phyloP scores from a whole-genome alignment of 2,888 invertebrate genomes.

The Galeopsomyia nigrocyanea region DNA sequence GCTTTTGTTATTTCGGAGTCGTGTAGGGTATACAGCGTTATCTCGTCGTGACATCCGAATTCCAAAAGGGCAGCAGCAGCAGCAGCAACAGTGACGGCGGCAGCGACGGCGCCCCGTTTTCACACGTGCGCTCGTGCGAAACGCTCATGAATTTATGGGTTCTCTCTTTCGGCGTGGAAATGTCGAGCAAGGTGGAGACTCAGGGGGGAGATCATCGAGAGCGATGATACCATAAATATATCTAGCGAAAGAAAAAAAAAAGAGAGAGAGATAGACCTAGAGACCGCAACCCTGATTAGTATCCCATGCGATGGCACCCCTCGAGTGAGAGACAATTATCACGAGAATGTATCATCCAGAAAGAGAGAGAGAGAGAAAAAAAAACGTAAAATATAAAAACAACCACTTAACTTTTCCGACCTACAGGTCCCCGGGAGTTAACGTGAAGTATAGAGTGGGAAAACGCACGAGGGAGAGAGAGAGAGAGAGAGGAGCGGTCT shows the following conservation, averaged over 20 bases:
- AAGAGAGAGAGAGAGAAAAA: slow-evolving; percentile 19
- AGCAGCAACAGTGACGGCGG: not conserved
- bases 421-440: not conserved
- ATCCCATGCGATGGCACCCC: slow-evolving; percentile 20
- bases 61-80: slow-evolving; percentile 33
- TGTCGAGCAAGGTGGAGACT: slow-evolving; percentile 34
- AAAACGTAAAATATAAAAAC: slow-evolving; percentile 30
- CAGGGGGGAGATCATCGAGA: slow-evolving; percentile 38
- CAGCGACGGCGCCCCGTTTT: slow-evolving; percentile 17
- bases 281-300: slow-evolving; percentile 34
- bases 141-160: not conserved
- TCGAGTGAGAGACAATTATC: slow-evolving; percentile 51
- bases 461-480: not conserved
- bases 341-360: slow-evolving; percentile 41
- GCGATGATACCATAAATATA: slow-evolving; percentile 56
- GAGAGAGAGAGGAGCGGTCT: slow-evolving; percentile 10
- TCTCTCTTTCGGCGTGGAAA: slow-evolving; percentile 31
- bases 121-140: slow-evolving; percentile 30
- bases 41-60: slow-evolving; percentile 31
- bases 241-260: slow-evolving; percentile 47
- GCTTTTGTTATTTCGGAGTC: slow-evolving; percentile 11
- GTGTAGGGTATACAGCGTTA: not conserved
- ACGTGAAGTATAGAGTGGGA: not conserved
- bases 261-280: slow-evolving; percentile 6
- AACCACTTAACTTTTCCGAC: slow-evolving; percentile 37